phyloP scores from a whole-genome alignment of 1,140 invertebrate species.

The Drosophila parabipectinata region DNA sequence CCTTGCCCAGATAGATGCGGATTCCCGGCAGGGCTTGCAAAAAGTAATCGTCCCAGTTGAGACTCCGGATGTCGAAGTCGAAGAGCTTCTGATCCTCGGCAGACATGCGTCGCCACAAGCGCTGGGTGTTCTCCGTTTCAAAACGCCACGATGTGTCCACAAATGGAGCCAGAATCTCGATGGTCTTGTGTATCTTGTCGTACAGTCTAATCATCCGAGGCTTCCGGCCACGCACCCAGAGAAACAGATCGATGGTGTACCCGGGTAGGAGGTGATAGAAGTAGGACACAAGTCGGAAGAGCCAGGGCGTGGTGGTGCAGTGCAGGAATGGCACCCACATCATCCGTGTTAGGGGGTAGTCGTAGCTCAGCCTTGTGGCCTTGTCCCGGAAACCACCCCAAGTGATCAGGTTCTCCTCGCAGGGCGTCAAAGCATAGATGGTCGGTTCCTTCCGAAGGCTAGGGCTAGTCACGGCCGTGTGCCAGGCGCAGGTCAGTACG shows the following conservation, averaged over 20 bases:
- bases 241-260: constrained; percentile 85
- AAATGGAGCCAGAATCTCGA: constrained; percentile 88
- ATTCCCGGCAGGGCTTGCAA: constrained; percentile 87
- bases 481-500: constrained; percentile 88
- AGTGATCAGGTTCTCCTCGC: constrained; percentile 86
- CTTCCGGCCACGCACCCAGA: constrained; percentile 80
- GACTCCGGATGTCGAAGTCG: constrained; percentile 87
- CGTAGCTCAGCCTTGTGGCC: constrained; percentile 56
- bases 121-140: constrained; percentile 86
- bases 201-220: constrained; percentile 87
- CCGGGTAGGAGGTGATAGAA: constrained; percentile 87
- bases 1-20: constrained; percentile 88
- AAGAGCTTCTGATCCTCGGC: constrained; percentile 87
- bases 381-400: constrained; percentile 86
- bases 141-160: constrained; percentile 89
- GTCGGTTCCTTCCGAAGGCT: constrained; percentile 42
- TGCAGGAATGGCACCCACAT: constrained; percentile 85
- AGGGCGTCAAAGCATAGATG: constrained; percentile 90
- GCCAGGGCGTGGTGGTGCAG: constrained; percentile 74
- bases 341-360: constrained; percentile 77
- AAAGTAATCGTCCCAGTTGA: constrained; percentile 88
- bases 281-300: constrained; percentile 84
- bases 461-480: constrained; percentile 28
- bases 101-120: constrained; percentile 86
- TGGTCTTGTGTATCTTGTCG: constrained; percentile 88